phyloP scores from a whole-genome alignment of 2,797 vertebrate species.

The Girardinus metallicus region DNA sequence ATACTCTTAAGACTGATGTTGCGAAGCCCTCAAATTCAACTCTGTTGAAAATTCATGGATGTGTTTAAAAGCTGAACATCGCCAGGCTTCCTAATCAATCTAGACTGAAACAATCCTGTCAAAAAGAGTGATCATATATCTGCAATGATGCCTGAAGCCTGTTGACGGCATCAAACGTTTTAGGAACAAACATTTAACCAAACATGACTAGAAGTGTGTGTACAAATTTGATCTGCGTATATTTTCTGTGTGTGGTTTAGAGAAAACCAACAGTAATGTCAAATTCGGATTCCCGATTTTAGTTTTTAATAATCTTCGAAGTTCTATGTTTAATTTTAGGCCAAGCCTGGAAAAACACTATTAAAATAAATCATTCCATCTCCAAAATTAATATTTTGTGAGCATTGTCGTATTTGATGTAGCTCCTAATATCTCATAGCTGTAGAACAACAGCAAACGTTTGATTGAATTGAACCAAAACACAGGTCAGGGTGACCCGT shows the following conservation, averaged over 20 bases:
- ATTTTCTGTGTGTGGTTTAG: not conserved
- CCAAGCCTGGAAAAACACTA: not conserved
- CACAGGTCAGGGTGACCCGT: conserved; percentile 57
- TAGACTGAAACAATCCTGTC: not conserved
- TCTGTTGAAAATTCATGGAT: not conserved
- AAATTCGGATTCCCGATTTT: not conserved
- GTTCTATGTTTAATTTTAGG: not conserved
- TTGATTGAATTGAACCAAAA: conserved; percentile 37
- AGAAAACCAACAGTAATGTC: not conserved
- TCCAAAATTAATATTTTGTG: not conserved
- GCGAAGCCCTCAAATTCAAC: not conserved
- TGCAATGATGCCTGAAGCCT: not conserved
- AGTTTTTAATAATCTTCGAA: not conserved
- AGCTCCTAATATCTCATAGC: conserved; percentile 30
- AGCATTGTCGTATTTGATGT: not conserved
- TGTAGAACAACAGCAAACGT: conserved; percentile 32
- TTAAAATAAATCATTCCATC: not conserved
- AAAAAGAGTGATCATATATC: not conserved
- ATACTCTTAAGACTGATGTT: not conserved
- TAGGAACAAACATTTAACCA: not conserved
- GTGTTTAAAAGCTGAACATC: not conserved
- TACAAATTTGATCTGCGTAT: not conserved
- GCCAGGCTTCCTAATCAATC: not conserved
- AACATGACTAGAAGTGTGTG: not conserved
- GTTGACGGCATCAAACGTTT: not conserved